These are phyloP conservation scores for Pheosia gnoma DNA, from an alignment of 2,888 invertebrate species.

Conservation along the genomic window DNA sequence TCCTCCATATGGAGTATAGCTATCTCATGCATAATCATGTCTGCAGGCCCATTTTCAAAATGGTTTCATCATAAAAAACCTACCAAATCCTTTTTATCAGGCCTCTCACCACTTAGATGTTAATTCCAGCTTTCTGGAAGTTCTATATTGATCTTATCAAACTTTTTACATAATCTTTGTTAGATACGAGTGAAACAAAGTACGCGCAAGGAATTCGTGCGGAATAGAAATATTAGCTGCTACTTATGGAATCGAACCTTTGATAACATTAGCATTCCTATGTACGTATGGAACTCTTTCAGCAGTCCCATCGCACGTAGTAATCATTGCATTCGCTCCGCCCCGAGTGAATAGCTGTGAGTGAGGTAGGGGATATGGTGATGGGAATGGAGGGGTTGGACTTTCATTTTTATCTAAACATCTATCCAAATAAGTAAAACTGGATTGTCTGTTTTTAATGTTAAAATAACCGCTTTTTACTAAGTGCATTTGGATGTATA, in stretches of 20 bases:
- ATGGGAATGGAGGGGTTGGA: neutral
- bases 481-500: too few species aligned
- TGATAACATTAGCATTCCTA: conserved; percentile 42
- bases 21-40: neutral
- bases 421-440: too few species aligned
- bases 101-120: too few species aligned
- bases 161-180: too few species aligned
- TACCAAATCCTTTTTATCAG: too few species aligned
- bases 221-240: conserved; percentile 33
- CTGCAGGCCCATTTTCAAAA: too few species aligned
- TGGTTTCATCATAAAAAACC: too few species aligned
- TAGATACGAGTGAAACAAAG: neutral
- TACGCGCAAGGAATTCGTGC: conserved; percentile 12
- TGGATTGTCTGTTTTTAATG: too few species aligned
- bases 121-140: too few species aligned
- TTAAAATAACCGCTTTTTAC: too few species aligned
- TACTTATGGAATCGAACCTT: conserved; percentile 16
- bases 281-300: conserved; percentile 29
- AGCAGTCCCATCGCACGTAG: conserved; percentile 37
- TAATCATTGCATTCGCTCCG: conserved; percentile 41
- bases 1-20: too few species aligned
- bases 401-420: neutral
- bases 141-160: too few species aligned
- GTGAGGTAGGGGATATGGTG: neutral
- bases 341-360: conserved; percentile 23